Percentiles rank a stretch among this genome's conserved stretches.
Evolutionary conservation across 2,888 invertebrate genomes (phyloP).

Genomic region (Drosophila pseudotakahashii): DNA sequence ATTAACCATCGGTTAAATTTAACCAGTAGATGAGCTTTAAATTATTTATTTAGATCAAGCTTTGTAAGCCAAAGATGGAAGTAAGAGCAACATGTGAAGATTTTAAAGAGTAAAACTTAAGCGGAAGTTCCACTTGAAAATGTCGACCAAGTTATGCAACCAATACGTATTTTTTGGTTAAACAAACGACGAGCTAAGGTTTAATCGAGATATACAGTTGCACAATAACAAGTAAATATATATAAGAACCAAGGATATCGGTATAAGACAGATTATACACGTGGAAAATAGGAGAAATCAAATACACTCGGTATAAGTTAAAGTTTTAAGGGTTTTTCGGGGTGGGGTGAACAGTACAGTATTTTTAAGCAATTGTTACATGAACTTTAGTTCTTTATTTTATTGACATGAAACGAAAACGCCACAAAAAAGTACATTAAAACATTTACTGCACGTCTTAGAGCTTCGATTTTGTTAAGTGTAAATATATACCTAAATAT

Average conservation of each 20-base stretch:
- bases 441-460: constrained; percentile 82
- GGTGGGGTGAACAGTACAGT: constrained; percentile 30
- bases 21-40: background rate
- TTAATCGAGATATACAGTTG: constrained; percentile 9
- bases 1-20: background rate
- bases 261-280: constrained; percentile 29
- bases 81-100: background rate
- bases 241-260: constrained; percentile 31
- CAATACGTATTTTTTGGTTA: background rate
- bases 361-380: constrained; percentile 50
- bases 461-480: constrained; percentile 81
- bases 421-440: constrained; percentile 70
- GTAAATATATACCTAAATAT: constrained; percentile 43
- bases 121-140: background rate
- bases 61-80: background rate
- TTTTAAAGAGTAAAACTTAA: no score
- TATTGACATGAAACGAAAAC: constrained; percentile 61
- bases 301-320: constrained; percentile 27
- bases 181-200: constrained; percentile 10
- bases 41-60: background rate
- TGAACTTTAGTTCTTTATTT: constrained; percentile 42
- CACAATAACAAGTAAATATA: constrained; percentile 24
- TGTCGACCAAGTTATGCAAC: background rate
- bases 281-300: constrained; percentile 29
- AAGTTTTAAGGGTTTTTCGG: constrained; percentile 13